Evolutionary conservation across 2,113 vertebrate species (phyloP), one percentile per base, ranked within the genome.

Genomic region (Himantopus leucocephalus): DNA sequence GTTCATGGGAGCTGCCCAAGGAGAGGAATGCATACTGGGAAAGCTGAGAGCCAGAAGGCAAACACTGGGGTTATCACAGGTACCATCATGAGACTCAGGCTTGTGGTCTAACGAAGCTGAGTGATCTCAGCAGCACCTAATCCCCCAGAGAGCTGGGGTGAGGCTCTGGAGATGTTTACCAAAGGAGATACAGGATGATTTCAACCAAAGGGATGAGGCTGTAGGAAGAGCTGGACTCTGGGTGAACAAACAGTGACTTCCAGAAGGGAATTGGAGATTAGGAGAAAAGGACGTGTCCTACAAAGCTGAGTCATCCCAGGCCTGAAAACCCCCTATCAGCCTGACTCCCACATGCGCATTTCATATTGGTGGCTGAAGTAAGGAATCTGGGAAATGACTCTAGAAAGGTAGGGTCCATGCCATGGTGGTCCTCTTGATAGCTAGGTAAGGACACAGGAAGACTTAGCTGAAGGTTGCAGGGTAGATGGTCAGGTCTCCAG

Each of bases 41-140:
- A 75, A 0, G 2, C 22, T 18, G 62, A 45, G 67, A 94, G 72
- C 77, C 82, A 90, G 86, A 58, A 92, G 73, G 73, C 70, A 96
- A 94, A 92, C 86, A 52, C 30, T 66, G 59, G 29, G 86, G 92
- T 92, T 94, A 94, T 94, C 95, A 80, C 52, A 84, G 52, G 68
- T 48, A 88, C 82, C 86, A 96, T 87, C 86, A 63, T 96, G 92
- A 90, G 90, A 96, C 90, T 90, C 92, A 62, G 82, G 47, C 73
- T 83, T 95, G 94, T 91, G 94, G 94, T 91, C 88, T 91, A 94
- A 91, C 30, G 70, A 88, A 83, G 45, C 29, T 52, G 82, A 71
- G 34, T 90, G 90, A 92, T 90, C 82, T 96, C 85, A 87, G 72
- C 77, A 84, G 52, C 90, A 90, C 34, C 67, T 78, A 53, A 83